Evolutionary conservation across 1,140 invertebrate species (phyloP), one percentile per base, ranked within the genome.

Genomic region (Steinernema khuongi): DNA sequence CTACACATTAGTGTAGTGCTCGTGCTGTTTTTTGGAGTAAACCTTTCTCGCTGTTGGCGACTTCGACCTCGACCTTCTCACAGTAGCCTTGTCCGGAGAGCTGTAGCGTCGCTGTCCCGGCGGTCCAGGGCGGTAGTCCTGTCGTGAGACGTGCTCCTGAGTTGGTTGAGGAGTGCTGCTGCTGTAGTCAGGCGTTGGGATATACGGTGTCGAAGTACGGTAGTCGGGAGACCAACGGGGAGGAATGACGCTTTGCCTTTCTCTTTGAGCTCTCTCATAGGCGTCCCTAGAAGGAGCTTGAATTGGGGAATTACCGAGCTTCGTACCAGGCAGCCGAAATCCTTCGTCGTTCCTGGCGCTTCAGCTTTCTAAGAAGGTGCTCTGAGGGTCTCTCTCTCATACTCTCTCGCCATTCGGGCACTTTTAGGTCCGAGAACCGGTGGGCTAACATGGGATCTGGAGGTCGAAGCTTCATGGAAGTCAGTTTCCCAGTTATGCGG

Each of bases 401-500:
- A 26, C 19, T 60, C 4, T 22, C 22, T 26, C 50, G 14, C 50
- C 50, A 60, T 4, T 11, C 11, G 11, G 50, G 50, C 7, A 60
- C 11, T 17, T 60, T 26, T 4, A 4, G 11, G 11, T 60, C 50
- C 19, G 19, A 7, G 22, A 60, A 60, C 22, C 19, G 11, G 7
- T n/a, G n/a, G n/a, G n/a, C n/a, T n/a, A 60, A 22, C 50, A 60
- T 60, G 4, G 50, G 50, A 22, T 60, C 50, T 7, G 7, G 7
- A n/a, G 7, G 7, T 22, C 11, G 50, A 7, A 74, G 75, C 66
- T 76, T 79, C 22, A 80, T 74, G 0, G 83, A 85, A 4, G 33
- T 73, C 14, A 83, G 68, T 22, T 60, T 36, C 1, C 81, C 81
- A 32, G 70, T 72, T 26, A 83, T 32, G 26, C 81, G 84, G 44